Evolutionary conservation across 2,888 invertebrate species (phyloP), one percentile per base, ranked within the genome.

Genomic region (Notocelia uddmanniana): DNA sequence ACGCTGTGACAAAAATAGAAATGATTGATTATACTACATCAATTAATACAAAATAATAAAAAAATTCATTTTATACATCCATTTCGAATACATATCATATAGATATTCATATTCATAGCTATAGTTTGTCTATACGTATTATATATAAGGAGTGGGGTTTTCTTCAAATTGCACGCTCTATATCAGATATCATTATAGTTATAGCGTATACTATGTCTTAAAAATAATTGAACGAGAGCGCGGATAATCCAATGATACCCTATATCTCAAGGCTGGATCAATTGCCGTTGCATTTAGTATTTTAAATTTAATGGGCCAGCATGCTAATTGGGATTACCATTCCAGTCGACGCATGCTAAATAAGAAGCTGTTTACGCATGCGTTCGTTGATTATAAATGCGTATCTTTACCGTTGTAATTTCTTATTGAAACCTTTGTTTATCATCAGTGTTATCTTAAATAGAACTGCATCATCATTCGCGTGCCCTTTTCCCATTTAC

Each of bases 201-300:
- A 21, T 52, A 3, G 52, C 52, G 11, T 52, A 18, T 19, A 10
- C 52, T 6, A 52, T 11, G 15, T 23, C 52, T 26, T 15, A 26
- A n/a, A n/a, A 19, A 15, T 37, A 6, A 21, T 41, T 15, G 19
- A 37, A 15, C 15, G 19, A 58, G 23, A 34, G 8, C 15, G 19
- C 19, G 34, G 34, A 37, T 37, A 59, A 59, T 26, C 48, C 26
- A 11, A 26, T 48, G 15, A 41, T 60, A 15, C n/a, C 18, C 3
- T 19, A 34, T 15, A 26, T 70, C 34, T 57, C 70, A 66, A 70
- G 70, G 70, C 52, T 59, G 52, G 26, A 70, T 19, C 52, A 70
- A 70, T 70, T 70, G 52, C 19, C 59, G 37, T 13, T 70, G 70
- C 64, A 66, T 70, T 66, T 52, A 70, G 58, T 57, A 31, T 64